Evolutionary conservation across 2,797 vertebrate species (phyloP), one percentile per base, ranked within the genome.

Genomic region (Spatula versicolor): DNA sequence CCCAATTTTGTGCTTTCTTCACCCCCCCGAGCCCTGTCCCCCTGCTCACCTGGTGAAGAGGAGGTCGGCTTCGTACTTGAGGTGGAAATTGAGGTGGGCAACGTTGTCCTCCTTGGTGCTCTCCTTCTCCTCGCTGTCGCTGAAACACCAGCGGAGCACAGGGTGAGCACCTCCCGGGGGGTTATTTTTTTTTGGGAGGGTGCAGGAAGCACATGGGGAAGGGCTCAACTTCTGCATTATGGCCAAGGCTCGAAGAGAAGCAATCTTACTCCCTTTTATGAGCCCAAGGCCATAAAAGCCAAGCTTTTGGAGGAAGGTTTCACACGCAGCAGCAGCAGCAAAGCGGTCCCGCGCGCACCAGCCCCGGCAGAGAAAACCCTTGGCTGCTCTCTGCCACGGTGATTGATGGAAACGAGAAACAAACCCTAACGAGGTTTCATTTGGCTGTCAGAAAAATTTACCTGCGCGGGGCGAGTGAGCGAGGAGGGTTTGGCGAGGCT

Each of bases 41-140:
- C 23, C 12, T 8, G 5, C 71, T 1, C 74, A 99, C 99, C 99
- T 99, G 52, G 99, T 99, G 96, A 99, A 99, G 75, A 99, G 99
- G 73, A 99, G 96, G 83, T 99, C 99, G 0, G 98, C 98, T 94
- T 99, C 99, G 0, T 99, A 99, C 91, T 98, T 99, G 86, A 99
- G 97, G 8, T 97, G 98, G 89, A 99, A 98, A 91, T 98, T 98
- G 78, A 99, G 98, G 58, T 98, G 98, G 59, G 98, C 98, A 0
- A 82, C 92, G 83, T 99, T 99, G 96, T 99, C 99, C 4, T 97
- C 97, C 71, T 97, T 98, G 93, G 98, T 98, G 79, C 96, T 97
- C 88, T 99, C 98, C 50, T 95, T 80, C 93, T 98, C 99, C 45
- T 99, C 98, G 1, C 99, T 99, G 86, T 99, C 99, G 33, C 99